Base-by-base conservation (phyloP, 2,888 invertebrate species). In the Lasioglossum pauxillum region DNA sequence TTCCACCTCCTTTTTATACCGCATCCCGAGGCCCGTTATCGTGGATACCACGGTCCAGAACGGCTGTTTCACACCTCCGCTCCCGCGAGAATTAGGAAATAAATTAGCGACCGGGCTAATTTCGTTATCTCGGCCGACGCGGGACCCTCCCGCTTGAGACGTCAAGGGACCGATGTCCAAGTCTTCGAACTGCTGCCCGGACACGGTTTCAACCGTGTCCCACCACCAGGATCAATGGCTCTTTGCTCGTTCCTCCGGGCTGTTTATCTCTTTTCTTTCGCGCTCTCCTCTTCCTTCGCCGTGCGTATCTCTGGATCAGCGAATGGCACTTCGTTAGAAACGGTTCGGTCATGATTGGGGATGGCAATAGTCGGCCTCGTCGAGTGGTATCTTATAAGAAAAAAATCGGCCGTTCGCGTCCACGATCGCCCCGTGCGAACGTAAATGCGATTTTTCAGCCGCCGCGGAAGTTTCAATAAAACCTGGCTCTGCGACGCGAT, bases 1-100 rank as follows among this genome's bases (percentile, higher is more conserved):
- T 69, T 67, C 69, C 67, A 71, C 78, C 77, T 41, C 84, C 90
- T 57, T 90, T 88, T 90, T 88, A 80, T 88, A 86, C 83, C 80
- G 76, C 90, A 88, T 81, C 57, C 57, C 90, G 85, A 81, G 87
- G 89, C 90, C 92, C 93, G 94, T 94, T 94, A 94, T 94, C 94
- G 94, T 89, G 93, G 93, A 93, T 92, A 92, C 93, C 93, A 90
- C 90, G 91, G 90, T 87, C 88, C 92, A 90, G 92, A 95, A 94
- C 94, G 94, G 92, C 94, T 95, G 94, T 95, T 95, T 95, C 95
- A 95, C 95, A 95, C 95, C 95, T 95, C 94, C 94, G 94, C 94
- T 94, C 92, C 93, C 90, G 87, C 93, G 93, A 90, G 94, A 95
- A 95, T 95, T 95, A 95, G 95, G 95, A 94, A 94, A 95, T 95